Conservation (phyloP, 2,888 invertebrate species). For the Tholera decimalis region DNA sequence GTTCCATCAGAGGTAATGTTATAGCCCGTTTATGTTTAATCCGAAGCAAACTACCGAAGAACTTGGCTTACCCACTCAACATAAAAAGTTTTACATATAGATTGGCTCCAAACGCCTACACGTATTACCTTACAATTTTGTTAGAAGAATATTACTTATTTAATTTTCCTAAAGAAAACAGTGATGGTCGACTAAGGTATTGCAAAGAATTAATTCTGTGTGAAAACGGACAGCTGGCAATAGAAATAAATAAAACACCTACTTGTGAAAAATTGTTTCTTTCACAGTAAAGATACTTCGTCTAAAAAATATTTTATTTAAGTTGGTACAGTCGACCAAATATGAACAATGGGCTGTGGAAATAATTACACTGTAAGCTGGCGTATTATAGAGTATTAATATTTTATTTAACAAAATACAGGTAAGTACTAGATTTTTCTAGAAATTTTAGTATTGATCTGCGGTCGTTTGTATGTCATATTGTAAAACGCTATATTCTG, state of each 20-base stretch:
- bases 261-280: rapidly evolving
- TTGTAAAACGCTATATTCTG: too few relatives aligned
- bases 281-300: neutral
- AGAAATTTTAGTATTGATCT: too few relatives aligned
- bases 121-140: neutral
- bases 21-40: too few relatives aligned
- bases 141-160: conserved; percentile 38
- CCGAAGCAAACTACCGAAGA: neutral
- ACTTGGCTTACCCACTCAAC: conserved; percentile 4
- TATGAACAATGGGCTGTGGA: neutral
- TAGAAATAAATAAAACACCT: neutral
- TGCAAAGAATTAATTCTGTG: conserved; percentile 30
- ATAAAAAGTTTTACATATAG: neutral
- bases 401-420: neutral
- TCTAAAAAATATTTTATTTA: too few relatives aligned
- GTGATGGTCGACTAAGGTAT: conserved; percentile 4
- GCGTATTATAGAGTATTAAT: neutral
- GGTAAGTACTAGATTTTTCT: too few relatives aligned
- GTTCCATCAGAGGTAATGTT: too few relatives aligned
- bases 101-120: conserved; percentile 2
- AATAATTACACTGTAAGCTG: neutral
- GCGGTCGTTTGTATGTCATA: too few relatives aligned
- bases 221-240: conserved; percentile 28
- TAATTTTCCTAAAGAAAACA: conserved; percentile 20
- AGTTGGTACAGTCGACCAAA: neutral